A percentile compares a stretch with the other conserved stretches of the same genome.
Conservation (phyloP, 2,797 vertebrate species). For the Centropyge bicolor region DNA sequence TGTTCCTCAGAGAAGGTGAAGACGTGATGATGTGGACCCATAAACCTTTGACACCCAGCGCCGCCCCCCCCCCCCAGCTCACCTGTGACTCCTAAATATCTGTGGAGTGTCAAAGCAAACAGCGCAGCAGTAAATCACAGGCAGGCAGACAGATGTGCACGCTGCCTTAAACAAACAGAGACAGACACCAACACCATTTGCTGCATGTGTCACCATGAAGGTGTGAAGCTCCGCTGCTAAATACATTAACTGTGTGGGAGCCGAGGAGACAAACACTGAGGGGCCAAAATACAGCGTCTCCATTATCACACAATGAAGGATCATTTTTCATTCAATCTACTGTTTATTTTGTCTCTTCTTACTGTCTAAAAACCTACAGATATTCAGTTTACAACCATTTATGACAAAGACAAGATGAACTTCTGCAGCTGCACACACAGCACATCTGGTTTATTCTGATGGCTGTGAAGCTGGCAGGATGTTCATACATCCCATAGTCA, state of each 20-base stretch:
- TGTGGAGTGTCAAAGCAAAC: slow-evolving; percentile 29
- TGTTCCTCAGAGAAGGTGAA: slow-evolving; percentile 12
- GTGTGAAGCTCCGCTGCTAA: slow-evolving; percentile 21
- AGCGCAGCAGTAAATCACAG: slow-evolving; percentile 6
- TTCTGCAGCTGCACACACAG: too few species aligned
- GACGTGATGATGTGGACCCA: slow-evolving; percentile 16
- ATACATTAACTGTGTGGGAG: background rate
- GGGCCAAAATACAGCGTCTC: too few species aligned
- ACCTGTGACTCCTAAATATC: slow-evolving; percentile 36
- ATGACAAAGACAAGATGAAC: too few species aligned
- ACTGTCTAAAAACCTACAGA: too few species aligned
- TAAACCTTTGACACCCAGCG: slow-evolving; percentile 19
- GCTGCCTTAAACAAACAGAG: slow-evolving; percentile 19
- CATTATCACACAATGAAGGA: too few species aligned
- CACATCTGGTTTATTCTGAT: too few species aligned
- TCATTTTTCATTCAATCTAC: background rate
- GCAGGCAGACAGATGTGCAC: background rate
- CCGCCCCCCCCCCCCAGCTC: background rate
- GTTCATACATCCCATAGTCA: too few species aligned
- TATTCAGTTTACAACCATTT: too few species aligned
- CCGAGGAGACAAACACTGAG: background rate
- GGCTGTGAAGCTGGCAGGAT: too few species aligned
- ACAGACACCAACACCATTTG: slow-evolving; percentile 40
- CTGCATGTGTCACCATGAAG: slow-evolving; percentile 23
- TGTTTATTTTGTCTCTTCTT: background rate